phyloP scores from a whole-genome alignment of 2,888 invertebrate genomes.

The Sarcophaga rosellei region DNA sequence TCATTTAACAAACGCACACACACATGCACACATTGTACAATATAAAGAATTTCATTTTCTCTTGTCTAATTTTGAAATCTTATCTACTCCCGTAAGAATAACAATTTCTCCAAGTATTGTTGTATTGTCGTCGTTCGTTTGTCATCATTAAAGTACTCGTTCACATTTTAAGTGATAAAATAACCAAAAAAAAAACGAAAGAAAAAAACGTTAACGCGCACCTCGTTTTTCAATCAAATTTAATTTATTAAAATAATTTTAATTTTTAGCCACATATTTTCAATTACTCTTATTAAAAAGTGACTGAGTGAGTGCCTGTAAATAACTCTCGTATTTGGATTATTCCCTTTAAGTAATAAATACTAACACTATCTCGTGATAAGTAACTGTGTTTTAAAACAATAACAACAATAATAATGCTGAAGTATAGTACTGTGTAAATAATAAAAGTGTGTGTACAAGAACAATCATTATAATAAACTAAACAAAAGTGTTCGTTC shows the following conservation, averaged over 20 bases:
- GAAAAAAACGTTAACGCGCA: neutral
- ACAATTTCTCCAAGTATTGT: slow-evolving; percentile 11
- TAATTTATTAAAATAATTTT: slow-evolving; percentile 23
- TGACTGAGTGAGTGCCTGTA: neutral
- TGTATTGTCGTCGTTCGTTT: neutral
- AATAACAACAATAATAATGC: neutral
- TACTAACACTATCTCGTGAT: neutral
- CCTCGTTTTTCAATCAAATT: slow-evolving; percentile 13
- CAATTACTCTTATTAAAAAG: neutral
- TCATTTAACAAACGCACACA: slow-evolving; percentile 1
- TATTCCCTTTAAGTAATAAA: neutral
- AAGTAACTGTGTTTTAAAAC: neutral
- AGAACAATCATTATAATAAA: too few relatives aligned
- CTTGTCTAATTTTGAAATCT: slow-evolving; percentile 43
- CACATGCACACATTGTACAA: neutral
- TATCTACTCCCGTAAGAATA: slow-evolving; percentile 33
- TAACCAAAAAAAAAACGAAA: neutral
- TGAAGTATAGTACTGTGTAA: neutral
- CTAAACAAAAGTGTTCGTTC: too few relatives aligned
- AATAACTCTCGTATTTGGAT: neutral
- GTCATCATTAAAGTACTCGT: neutral
- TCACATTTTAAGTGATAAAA: slow-evolving; percentile 25
- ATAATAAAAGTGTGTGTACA: neutral
- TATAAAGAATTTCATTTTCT: slow-evolving; percentile 8
- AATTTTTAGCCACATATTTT: neutral